These are phyloP conservation scores for Brachyhypopomus occidentalis DNA, from an alignment of 2,113 vertebrate species.

Conservation along the genomic window DNA sequence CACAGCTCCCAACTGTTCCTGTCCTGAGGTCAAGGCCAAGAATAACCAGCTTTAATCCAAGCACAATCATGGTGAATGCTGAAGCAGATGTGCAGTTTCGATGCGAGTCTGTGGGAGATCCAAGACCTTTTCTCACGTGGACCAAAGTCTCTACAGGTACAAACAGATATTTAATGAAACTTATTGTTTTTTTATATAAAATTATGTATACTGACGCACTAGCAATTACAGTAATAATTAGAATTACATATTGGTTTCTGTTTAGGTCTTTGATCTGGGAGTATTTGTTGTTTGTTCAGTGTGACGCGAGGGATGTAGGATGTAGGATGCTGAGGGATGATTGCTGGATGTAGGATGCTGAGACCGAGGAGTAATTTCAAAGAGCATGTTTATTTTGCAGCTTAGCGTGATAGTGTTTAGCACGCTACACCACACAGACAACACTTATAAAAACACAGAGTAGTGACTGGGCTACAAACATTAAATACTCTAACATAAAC, in stretches of 20 bases:
- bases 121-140: conserved; percentile 86
- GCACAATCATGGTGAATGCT: conserved; percentile 74
- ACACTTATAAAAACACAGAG: too few species aligned
- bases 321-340: too few species aligned
- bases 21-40: conserved; percentile 71
- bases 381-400: too few species aligned
- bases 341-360: too few species aligned
- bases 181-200: not conserved
- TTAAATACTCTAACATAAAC: too few species aligned
- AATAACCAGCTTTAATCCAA: conserved; percentile 76
- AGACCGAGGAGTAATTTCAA: too few species aligned
- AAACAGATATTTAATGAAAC: not conserved
- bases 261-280: not conserved
- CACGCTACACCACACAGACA: too few species aligned
- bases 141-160: conserved; percentile 92
- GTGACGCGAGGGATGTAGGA: too few species aligned
- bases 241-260: not conserved
- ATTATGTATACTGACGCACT: not conserved
- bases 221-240: not conserved
- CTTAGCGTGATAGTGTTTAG: too few species aligned
- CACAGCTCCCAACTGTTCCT: conserved; percentile 51
- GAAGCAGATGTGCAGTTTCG: conserved; percentile 76
- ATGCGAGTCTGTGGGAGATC: conserved; percentile 84
- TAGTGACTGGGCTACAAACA: too few species aligned
- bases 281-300: too few species aligned